A percentile compares a stretch with the other conserved stretches of the same genome.
These are phyloP conservation scores for Galerucella pusilla DNA, from an alignment of 2,888 invertebrate species.

Conservation along the genomic window DNA sequence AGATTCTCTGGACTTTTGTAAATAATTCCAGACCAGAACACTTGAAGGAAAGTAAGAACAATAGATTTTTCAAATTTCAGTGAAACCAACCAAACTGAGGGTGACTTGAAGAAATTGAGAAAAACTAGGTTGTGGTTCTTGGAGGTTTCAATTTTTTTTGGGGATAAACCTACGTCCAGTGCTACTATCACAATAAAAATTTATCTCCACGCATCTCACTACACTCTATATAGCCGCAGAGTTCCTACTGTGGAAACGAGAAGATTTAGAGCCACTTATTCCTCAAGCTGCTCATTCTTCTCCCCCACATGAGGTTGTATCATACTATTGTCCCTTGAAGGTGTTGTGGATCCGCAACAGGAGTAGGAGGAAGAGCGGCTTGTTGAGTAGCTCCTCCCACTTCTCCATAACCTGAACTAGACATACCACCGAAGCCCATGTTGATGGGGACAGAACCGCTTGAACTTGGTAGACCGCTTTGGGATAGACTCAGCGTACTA, in stretches of 20 bases:
- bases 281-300: constrained; percentile 83
- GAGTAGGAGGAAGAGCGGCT: constrained; percentile 62
- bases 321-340: constrained; percentile 93
- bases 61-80: too few species aligned
- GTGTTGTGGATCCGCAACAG: constrained; percentile 75
- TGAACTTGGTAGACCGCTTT: constrained; percentile 56
- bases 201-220: constrained; percentile 28
- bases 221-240: constrained; percentile 42
- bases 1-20: too few species aligned
- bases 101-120: not conserved
- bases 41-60: too few species aligned
- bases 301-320: constrained; percentile 95
- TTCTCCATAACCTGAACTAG: constrained; percentile 58
- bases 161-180: not conserved
- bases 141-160: not conserved
- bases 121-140: not conserved
- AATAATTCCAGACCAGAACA: too few species aligned
- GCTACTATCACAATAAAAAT: constrained; percentile 21
- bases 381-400: constrained; percentile 55
- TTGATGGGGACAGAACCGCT: constrained; percentile 53
- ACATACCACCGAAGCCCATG: constrained; percentile 57
- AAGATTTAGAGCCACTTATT: constrained; percentile 79
- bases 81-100: too few species aligned
- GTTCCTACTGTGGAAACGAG: constrained; percentile 63
- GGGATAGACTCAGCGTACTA: constrained; percentile 60